Evolutionary conservation across 1,140 invertebrate species (phyloP).

Genomic region (Trachymyrmex cornetzi): DNA sequence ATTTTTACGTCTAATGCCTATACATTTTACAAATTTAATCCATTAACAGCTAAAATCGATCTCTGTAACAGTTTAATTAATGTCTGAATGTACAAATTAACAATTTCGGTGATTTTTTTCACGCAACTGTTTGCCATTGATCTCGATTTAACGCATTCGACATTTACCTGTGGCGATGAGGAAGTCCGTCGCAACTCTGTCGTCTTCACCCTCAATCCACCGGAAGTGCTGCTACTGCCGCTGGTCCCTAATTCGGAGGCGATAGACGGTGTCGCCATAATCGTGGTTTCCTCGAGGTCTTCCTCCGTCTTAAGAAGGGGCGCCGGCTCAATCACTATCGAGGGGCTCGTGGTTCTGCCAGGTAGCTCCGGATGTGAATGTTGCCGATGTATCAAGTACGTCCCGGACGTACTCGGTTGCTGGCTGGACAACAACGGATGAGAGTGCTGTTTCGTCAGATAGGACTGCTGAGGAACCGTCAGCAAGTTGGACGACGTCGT

Average conservation of each 20-base stretch:
- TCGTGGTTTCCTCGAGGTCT: slow-evolving; percentile 62
- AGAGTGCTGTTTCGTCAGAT: slow-evolving; percentile 90
- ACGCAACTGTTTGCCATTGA: neutral
- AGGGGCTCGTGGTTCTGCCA: slow-evolving; percentile 80
- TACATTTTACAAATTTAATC: neutral
- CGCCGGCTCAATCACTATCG: slow-evolving; percentile 77
- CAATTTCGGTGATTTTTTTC: neutral
- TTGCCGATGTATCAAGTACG: slow-evolving; percentile 85
- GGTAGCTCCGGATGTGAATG: slow-evolving; percentile 86
- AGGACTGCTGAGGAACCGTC: slow-evolving; percentile 87
- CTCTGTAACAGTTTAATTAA: neutral
- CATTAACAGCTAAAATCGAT: neutral
- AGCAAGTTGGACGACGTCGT: slow-evolving; percentile 87
- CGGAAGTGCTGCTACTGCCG: neutral
- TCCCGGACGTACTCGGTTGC: slow-evolving; percentile 74
- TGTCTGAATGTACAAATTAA: neutral
- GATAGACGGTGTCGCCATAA: slow-evolving; percentile 34
- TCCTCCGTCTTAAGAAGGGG: slow-evolving; percentile 79
- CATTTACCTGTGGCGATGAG: slow-evolving; percentile 87
- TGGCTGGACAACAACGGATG: slow-evolving; percentile 89
- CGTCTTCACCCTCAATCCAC: slow-evolving; percentile 75
- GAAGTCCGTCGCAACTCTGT: slow-evolving; percentile 86
- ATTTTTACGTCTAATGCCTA: neutral
- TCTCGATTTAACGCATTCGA: neutral
- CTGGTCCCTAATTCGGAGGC: slow-evolving; percentile 25